Percentiles rank a stretch among this genome's conserved stretches.
phyloP scores from a whole-genome alignment of 2,888 invertebrate genomes.

The Venusia cambrica region DNA sequence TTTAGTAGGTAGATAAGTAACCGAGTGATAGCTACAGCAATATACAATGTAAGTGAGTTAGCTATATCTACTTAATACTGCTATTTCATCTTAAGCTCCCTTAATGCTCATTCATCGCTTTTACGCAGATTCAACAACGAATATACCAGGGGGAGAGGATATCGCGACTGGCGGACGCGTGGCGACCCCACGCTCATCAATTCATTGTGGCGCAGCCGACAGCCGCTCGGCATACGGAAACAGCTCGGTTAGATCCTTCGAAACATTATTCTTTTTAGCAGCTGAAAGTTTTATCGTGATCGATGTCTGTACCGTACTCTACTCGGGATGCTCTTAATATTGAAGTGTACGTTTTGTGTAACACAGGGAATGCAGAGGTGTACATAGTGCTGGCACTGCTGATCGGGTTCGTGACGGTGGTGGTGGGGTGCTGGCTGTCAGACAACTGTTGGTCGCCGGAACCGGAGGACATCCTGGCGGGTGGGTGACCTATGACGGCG shows the following conservation, averaged over 20 bases:
- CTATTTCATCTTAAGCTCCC: not conserved
- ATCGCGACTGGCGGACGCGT: slow-evolving; percentile 85
- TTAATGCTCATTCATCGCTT: slow-evolving; percentile 31
- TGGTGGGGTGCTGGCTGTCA: slow-evolving; percentile 88
- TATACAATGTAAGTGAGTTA: slow-evolving; percentile 26
- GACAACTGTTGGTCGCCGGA: slow-evolving; percentile 91
- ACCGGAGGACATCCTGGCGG: slow-evolving; percentile 83
- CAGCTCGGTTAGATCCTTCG: slow-evolving; percentile 76
- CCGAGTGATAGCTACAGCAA: slow-evolving; percentile 28
- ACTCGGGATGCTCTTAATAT: not conserved
- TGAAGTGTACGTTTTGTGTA: slow-evolving; percentile 4
- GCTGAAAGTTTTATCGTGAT: slow-evolving; percentile 13
- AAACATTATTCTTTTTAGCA: slow-evolving; percentile 13
- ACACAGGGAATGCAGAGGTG: slow-evolving; percentile 86
- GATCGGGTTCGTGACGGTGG: slow-evolving; percentile 87
- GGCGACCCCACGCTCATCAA: slow-evolving; percentile 87
- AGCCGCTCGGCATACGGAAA: slow-evolving; percentile 85
- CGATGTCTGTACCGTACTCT: slow-evolving; percentile 5
- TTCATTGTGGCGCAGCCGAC: slow-evolving; percentile 87
- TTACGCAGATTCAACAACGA: slow-evolving; percentile 80
- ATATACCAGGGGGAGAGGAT: slow-evolving; percentile 83
- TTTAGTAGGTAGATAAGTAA: slow-evolving; percentile 53
- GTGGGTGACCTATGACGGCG: slow-evolving; percentile 86
- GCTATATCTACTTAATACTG: slow-evolving; percentile 5
- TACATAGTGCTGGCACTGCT: slow-evolving; percentile 87